Evolutionary conservation across 2,797 vertebrate genomes (phyloP).

Genomic region (Pogonophryne albipinna): DNA sequence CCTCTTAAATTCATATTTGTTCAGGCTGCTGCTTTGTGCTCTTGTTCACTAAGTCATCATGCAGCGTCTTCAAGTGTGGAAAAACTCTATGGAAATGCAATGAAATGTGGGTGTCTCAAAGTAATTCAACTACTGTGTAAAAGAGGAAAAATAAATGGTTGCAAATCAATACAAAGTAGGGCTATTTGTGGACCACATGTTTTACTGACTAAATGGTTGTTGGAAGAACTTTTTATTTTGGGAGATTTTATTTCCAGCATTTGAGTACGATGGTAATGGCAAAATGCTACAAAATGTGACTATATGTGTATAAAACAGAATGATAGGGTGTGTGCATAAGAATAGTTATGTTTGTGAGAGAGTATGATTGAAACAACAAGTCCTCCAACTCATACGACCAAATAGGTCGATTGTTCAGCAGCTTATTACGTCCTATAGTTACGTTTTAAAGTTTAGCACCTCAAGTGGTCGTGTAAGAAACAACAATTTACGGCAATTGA

Average conservation of each 20-base stretch:
- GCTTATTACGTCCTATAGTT: no score
- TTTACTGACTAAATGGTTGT: not conserved
- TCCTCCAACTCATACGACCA: no score
- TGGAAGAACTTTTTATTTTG: slow-evolving; percentile 15
- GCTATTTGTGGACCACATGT: slow-evolving; percentile 4
- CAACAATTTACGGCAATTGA: no score
- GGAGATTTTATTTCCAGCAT: slow-evolving; percentile 12
- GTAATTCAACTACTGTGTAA: slow-evolving; percentile 11
- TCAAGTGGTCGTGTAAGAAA: no score
- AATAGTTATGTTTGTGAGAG: no score
- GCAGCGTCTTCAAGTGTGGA: not conserved
- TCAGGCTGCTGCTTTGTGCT: slow-evolving; percentile 18
- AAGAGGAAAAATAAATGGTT: slow-evolving; percentile 1
- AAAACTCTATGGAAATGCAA: not conserved
- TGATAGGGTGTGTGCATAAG: no score
- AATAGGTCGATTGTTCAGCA: no score
- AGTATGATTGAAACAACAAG: no score
- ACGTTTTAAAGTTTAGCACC: no score
- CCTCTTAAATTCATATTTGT: not conserved
- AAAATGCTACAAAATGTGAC: slow-evolving; percentile 13
- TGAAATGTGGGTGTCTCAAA: slow-evolving; percentile 1
- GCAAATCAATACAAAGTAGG: slow-evolving; percentile 6
- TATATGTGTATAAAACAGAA: no score
- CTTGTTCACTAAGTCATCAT: slow-evolving; percentile 3
- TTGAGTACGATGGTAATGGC: slow-evolving; percentile 4